phyloP scores from a whole-genome alignment of 2,797 vertebrate genomes.

The Smutsia gigantea region DNA sequence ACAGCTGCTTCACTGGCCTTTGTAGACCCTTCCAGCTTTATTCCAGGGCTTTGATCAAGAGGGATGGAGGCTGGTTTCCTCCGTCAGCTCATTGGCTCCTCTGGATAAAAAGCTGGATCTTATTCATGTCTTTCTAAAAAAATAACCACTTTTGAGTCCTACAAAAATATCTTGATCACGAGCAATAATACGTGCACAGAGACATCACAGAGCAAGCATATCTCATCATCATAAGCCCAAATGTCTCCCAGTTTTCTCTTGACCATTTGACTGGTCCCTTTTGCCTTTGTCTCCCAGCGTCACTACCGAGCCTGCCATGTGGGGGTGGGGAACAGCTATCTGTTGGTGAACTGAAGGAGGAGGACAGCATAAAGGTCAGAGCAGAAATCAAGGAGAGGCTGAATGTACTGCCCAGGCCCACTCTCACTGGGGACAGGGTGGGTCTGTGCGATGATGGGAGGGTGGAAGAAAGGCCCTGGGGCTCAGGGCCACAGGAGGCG shows the following conservation, averaged over 20 bases:
- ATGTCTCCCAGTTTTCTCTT: neutral
- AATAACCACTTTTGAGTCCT: neutral
- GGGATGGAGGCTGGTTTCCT: neutral
- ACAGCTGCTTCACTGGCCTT: neutral
- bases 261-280: neutral
- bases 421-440: accelerated
- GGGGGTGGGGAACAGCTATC: neutral
- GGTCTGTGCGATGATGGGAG: neutral
- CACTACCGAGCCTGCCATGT: neutral
- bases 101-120: neutral
- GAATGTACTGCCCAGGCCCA: neutral
- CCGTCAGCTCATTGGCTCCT: neutral
- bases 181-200: neutral
- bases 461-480: neutral
- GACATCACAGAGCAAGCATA: neutral
- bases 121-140: neutral
- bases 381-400: neutral
- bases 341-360: neutral
- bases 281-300: neutral
- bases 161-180: neutral
- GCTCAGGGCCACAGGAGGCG: accelerated
- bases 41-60: neutral
- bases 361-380: neutral
- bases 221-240: neutral
- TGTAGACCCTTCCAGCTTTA: neutral